Evolutionary conservation across 2,888 invertebrate genomes (phyloP), one percentile per base, ranked within the genome.

Genomic region (Pocota personata): DNA sequence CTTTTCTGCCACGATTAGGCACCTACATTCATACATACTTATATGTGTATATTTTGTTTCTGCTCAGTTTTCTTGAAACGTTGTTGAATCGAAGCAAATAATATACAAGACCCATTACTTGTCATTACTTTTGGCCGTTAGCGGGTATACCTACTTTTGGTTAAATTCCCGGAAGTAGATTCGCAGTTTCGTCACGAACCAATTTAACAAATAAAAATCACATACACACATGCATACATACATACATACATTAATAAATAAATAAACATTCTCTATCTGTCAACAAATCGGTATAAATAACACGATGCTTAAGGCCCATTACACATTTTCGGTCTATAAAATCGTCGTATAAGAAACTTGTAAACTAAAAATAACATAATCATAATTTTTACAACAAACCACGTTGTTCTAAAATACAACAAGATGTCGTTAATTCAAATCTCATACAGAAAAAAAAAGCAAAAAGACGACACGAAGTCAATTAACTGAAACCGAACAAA

Each of bases 401-500:
- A 43, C 27, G 43, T 27, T 43, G 43, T 43, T 58, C 37, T 35
- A 10, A 57, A 57, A 57, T 16, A 21, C n/a, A 50, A 66, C 46
- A 71, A 72, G 35, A 64, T 27, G 40, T 62, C 37, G 46, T 55
- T 52, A 66, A 57, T 67, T 69, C 35, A 82, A 75, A 62, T 82
- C 16, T 55, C 50, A 62, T 57, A 50, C 19, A 14, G 30, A 35
- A 64, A 48, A 46, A 46, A 60, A 24, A 14, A 46, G 4, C 35
- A 3, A 46, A 73, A 84, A 80, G 67, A 76, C 43, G 46, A 80
- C 73, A 71, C 69, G 64, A 75, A 84, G 72, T 79, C 75, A 80
- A 84, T 84, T 84, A 84, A 75, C 79, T 75, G 69, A 75, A 69
- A 75, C 79, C 77, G 64, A 79, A 83, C 83, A 73, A 83, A 80